phyloP scores from a whole-genome alignment of 2,888 invertebrate genomes.

The Cataglyphis altisquamis region DNA sequence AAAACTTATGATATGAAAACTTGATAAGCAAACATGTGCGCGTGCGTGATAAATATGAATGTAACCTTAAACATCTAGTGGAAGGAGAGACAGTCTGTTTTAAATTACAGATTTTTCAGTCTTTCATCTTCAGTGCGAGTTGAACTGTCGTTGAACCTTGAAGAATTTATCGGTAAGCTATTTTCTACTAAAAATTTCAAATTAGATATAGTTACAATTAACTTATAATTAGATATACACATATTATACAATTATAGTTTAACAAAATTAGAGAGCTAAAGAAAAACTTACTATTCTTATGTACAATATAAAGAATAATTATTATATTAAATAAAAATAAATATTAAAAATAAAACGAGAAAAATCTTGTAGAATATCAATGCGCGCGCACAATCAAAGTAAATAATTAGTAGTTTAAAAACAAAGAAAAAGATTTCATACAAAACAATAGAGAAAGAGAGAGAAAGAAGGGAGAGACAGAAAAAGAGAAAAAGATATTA shows the following conservation, averaged over 20 bases:
- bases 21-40: not conserved
- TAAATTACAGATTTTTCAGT: not conserved
- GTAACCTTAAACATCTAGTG: not conserved
- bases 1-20: not conserved
- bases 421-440: not conserved
- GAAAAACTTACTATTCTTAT: no score
- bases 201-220: not conserved
- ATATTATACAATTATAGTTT: not conserved
- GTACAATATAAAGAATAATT: no score
- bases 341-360: not conserved
- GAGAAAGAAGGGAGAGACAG: not conserved
- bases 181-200: not conserved
- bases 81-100: not conserved
- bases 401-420: not conserved
- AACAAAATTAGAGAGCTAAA: not conserved
- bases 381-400: not conserved
- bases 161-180: not conserved
- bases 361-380: not conserved
- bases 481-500: not conserved
- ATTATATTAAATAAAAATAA: no score
- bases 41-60: not conserved
- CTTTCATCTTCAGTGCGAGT: not conserved
- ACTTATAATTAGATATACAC: not conserved
- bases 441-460: not conserved
- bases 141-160: not conserved